Percentiles rank a stretch among this genome's conserved stretches.
phyloP scores from a whole-genome alignment of 1,140 invertebrate genomes.

The Hylyphantes graminicola region DNA sequence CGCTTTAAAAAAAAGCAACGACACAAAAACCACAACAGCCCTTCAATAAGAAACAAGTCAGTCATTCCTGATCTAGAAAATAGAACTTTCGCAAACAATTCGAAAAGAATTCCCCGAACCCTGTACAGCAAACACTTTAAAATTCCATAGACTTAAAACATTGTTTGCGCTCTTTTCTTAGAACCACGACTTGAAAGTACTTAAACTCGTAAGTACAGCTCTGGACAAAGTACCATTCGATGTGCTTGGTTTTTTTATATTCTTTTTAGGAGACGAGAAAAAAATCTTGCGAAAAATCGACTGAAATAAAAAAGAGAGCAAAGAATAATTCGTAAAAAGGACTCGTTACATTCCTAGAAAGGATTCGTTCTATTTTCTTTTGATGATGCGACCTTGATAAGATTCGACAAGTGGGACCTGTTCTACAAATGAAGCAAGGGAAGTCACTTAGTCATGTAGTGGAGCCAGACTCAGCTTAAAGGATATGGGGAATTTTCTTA shows the following conservation, averaged over 20 bases:
- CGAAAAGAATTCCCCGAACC: too few relatives aligned
- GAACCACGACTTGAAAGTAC: conserved; percentile 6
- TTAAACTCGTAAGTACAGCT: conserved; percentile 30
- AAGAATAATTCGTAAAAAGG: not conserved
- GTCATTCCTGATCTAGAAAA: too few relatives aligned
- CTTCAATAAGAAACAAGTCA: too few relatives aligned
- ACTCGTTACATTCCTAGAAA: not conserved
- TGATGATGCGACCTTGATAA: conserved; percentile 1
- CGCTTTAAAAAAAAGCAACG: too few relatives aligned
- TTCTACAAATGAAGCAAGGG: conserved; percentile 42
- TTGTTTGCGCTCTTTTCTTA: conserved; percentile 22
- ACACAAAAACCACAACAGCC: too few relatives aligned
- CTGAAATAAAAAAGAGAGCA: too few relatives aligned
- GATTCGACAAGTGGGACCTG: conserved; percentile 18
- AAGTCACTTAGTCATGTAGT: conserved; percentile 52
- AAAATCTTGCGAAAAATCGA: too few relatives aligned
- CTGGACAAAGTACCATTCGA: not conserved
- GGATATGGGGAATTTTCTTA: too few relatives aligned
- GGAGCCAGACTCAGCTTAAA: not conserved
- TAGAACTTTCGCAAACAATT: too few relatives aligned
- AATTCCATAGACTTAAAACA: conserved; percentile 10
- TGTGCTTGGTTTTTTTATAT: conserved; percentile 28
- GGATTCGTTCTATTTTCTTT: not conserved
- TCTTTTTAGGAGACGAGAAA: not conserved
- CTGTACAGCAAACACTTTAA: conserved; percentile 12